Evolutionary conservation across 2,113 vertebrate genomes (phyloP).

Genomic region (Serinus canaria): DNA sequence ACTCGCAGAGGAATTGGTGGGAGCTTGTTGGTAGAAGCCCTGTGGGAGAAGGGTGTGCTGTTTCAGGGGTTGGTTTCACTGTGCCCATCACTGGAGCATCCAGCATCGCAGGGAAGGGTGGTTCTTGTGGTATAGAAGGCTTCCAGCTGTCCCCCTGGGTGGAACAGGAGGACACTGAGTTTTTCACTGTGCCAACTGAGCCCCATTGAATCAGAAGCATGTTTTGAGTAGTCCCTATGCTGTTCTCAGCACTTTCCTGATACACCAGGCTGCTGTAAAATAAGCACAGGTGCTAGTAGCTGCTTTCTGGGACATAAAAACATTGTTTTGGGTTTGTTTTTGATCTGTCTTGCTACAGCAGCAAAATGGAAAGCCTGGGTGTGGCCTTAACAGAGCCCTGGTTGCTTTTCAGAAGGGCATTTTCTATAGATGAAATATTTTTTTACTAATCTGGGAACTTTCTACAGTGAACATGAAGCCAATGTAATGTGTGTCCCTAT

Average conservation of each 20-base stretch:
- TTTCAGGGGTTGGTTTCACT: background rate
- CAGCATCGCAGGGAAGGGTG: background rate
- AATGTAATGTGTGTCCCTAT: slow-evolving; percentile 39
- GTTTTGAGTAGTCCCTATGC: slow-evolving; percentile 24
- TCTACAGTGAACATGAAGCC: slow-evolving; percentile 50
- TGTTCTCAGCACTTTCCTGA: slow-evolving; percentile 35
- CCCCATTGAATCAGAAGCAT: slow-evolving; percentile 17
- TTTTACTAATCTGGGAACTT: slow-evolving; percentile 66
- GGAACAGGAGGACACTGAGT: background rate
- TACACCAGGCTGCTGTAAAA: slow-evolving; percentile 44
- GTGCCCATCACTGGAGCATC: background rate
- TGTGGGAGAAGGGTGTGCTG: background rate
- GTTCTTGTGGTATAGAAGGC: background rate
- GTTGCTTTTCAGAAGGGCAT: slow-evolving; percentile 70
- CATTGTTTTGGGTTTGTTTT: slow-evolving; percentile 20
- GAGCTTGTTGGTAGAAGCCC: background rate
- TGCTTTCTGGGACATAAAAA: slow-evolving; percentile 49
- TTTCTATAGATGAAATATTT: slow-evolving; percentile 74
- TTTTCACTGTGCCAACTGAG: slow-evolving; percentile 69
- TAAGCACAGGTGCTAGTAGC: slow-evolving; percentile 61
- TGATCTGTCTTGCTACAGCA: slow-evolving; percentile 45
- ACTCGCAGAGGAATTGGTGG: background rate
- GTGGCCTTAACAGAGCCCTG: slow-evolving; percentile 72
- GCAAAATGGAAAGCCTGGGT: slow-evolving; percentile 49
- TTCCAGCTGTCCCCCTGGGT: background rate